Base-by-base conservation (phyloP, 1,140 invertebrate genomes). In the Drosophila mojavensis region DNA sequence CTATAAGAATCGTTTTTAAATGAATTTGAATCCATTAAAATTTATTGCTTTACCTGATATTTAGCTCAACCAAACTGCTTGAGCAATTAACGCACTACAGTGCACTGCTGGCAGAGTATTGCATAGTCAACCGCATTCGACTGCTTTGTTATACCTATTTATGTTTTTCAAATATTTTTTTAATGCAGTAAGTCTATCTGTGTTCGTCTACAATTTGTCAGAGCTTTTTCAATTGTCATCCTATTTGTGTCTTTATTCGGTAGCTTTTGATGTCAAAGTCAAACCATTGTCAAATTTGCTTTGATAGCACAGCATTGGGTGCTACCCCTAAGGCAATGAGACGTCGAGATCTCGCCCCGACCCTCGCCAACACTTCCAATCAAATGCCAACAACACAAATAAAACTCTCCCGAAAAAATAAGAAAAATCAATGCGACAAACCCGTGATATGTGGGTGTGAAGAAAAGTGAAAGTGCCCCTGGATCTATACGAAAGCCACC, bases 391-490 rank as follows among this genome's bases (percentile, higher is more conserved):
- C 67, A 72, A 68, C 58, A 50, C 54, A 67, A 73, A 75, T 39
- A 72, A 83, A 61, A 30, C 15, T 9, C 43, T 56, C 9, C 59
- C 59, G n/a, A 70, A 75, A 59, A 59, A 66, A 51, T 13, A 3
- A 41, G 24, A 39, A 47, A 81, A 79, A 73, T 74, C 82, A 81
- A 69, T 86, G 82, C 54, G 82, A 79, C 75, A 86, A 68, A 63
- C 74, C 69, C 56, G 63, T 45, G 68, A 78, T 70, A 30, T 65
- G 67, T 88, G 60, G 77, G 77, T 64, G 83, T 55, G 55, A 88
- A 83, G 84, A 88, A 84, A 88, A 88, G 83, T 88, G 79, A 88
- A 88, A 88, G 83, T 86, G 68, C 63, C 68, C 72, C 65, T 63
- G 15, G 50, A 63, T 51, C 47, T 43, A 33, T 30, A 45, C 20